These are phyloP conservation scores for Drosophila bipectinata DNA, from an alignment of 1,140 invertebrate genomes.

Conservation along the genomic window DNA sequence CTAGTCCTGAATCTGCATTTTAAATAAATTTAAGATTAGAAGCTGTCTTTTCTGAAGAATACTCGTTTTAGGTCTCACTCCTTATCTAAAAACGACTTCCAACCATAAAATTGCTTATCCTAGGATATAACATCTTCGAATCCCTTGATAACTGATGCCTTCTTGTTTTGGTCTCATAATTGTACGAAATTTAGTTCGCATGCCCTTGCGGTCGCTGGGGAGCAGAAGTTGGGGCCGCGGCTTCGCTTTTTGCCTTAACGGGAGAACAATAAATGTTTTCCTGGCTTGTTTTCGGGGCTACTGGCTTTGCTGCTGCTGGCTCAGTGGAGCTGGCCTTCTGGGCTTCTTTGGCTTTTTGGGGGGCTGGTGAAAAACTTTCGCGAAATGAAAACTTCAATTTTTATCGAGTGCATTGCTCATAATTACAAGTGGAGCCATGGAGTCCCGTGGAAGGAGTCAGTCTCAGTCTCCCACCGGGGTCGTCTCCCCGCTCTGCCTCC, in stretches of 20 bases:
- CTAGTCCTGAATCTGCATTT: too few relatives aligned
- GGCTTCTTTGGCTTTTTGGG: conserved; percentile 16
- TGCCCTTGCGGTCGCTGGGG: conserved; percentile 74
- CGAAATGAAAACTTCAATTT: conserved; percentile 81
- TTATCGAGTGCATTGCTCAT: conserved; percentile 81
- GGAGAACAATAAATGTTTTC: conserved; percentile 80
- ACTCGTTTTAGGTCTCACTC: too few relatives aligned
- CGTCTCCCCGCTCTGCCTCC: not conserved
- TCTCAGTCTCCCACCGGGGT: not conserved
- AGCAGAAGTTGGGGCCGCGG: conserved; percentile 45
- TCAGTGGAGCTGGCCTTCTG: conserved; percentile 2
- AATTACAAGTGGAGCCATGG: conserved; percentile 62
- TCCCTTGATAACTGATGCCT: not conserved
- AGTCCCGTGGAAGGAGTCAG: not conserved
- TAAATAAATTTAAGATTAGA: too few relatives aligned
- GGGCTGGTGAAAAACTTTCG: conserved; percentile 72
- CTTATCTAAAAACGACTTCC: too few relatives aligned
- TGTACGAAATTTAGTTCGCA: conserved; percentile 82
- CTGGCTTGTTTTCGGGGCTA: conserved; percentile 41
- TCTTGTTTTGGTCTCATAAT: conserved; percentile 75
- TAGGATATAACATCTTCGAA: conserved; percentile 18
- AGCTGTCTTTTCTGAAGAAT: too few relatives aligned
- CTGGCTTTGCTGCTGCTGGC: conserved; percentile 14
- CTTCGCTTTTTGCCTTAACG: conserved; percentile 70
- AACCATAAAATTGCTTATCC: too few relatives aligned